Evolutionary conservation across 2,113 vertebrate genomes (phyloP), one percentile per base, ranked within the genome.

Genomic region (Haemorhous mexicanus): DNA sequence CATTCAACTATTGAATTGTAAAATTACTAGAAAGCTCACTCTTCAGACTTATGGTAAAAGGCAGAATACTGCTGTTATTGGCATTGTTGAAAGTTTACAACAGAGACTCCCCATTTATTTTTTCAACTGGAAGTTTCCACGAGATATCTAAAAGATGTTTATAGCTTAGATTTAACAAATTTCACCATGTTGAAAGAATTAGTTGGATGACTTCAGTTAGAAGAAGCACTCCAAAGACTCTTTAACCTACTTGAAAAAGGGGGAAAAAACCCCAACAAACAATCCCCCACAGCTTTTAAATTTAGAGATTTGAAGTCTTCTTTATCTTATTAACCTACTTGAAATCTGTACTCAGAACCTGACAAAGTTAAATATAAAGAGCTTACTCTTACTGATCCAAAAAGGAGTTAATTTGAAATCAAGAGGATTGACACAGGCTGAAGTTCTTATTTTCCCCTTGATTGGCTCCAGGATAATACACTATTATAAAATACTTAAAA

Each of bases 121-220:
- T 95, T 89, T 88, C 37, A 76, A 47, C 41, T 86, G 73, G 41
- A 88, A 61, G n/a, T 87, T 96, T 94, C 84, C 67, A 92, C 4
- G 64, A 61, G 59, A 73, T 94, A 64, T 53, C 39, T 68, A 61
- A 33, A 63, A 81, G 46, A 53, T 33, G 33, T 94, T 95, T 97
- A 79, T 26, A 70, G 19, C 50, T 89, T 77, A 55, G 39, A 84
- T 50, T 85, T 61, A 62, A 84, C 37, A 59, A 28, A 53, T 87
- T 89, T 93, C 76, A 82, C 49, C 47, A 86, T 61, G 68, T 53
- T 62, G 87, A 90, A 95, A 63, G 85, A 80, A 87, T 66, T 69
- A 72, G 33, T 46, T 39, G 28, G 52, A 11, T 44, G 33, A 32
- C 10, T 66, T 89, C 53, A 79, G 47, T 14, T 47, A 74, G 24